Percentiles rank a stretch among this genome's conserved stretches.
These are phyloP conservation scores for Eumerus sabulonum DNA, from an alignment of 2,888 invertebrate genomes.

Conservation along the genomic window DNA sequence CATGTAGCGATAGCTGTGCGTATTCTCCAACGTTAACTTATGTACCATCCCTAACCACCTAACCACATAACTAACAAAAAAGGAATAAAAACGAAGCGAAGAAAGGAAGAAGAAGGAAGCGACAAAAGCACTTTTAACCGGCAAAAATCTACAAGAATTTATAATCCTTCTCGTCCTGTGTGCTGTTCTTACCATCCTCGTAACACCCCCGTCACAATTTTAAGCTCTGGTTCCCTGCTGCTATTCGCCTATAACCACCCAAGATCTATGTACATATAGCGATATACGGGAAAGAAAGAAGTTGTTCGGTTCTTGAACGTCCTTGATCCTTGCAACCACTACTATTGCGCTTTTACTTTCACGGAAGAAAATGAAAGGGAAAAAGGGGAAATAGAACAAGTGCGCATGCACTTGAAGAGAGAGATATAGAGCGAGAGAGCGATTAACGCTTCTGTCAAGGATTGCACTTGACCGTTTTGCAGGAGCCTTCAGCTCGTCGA, in stretches of 20 bases:
- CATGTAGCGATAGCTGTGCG: constrained; percentile 12
- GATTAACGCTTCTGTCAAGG: constrained; percentile 48
- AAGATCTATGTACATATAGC: constrained; percentile 37
- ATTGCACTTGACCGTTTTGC: constrained; percentile 59
- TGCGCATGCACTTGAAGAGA: constrained; percentile 36
- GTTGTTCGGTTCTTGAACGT: constrained; percentile 75
- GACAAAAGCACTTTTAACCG: constrained; percentile 55
- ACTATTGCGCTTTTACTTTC: constrained; percentile 53
- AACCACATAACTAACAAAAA: constrained; percentile 7
- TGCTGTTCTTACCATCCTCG: neutral
- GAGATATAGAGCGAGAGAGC: constrained; percentile 5
- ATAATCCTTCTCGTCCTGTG: constrained; percentile 21
- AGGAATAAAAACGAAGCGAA: neutral
- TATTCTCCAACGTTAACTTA: constrained; percentile 38
- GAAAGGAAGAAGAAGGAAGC: constrained; percentile 32
- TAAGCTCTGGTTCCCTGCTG: no score
- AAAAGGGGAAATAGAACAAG: constrained; percentile 50
- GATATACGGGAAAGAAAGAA: constrained; percentile 41
- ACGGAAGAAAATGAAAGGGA: constrained; percentile 61
- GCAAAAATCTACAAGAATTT: constrained; percentile 59
- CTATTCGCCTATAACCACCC: no score
- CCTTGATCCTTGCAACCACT: constrained; percentile 78
- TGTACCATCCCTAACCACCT: constrained; percentile 28
- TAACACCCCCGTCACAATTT: neutral
- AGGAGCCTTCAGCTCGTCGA: constrained; percentile 9